phyloP scores from a whole-genome alignment of 2,113 vertebrate species.

The Terrapene triunguis region DNA sequence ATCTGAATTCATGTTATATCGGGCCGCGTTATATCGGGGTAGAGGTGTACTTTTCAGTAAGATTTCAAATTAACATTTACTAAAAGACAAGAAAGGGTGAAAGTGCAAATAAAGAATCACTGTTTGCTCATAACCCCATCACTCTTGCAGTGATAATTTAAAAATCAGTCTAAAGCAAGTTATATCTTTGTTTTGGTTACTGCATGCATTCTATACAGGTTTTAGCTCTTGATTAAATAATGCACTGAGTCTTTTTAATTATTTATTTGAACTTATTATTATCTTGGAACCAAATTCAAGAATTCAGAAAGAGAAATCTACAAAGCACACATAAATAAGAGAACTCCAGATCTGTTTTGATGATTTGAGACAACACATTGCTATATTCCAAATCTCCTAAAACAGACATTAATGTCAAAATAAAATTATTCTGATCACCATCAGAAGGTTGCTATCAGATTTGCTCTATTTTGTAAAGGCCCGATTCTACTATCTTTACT shows the following conservation, averaged over 20 bases:
- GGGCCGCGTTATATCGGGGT: no score
- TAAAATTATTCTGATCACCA: accelerated
- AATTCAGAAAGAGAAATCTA: background rate
- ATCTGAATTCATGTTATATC: no score
- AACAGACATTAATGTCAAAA: accelerated
- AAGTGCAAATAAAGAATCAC: accelerated
- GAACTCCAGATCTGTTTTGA: accelerated
- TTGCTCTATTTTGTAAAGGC: background rate
- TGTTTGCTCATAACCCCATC: accelerated
- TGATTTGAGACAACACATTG: background rate
- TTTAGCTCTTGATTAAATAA: accelerated
- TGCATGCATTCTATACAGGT: accelerated
- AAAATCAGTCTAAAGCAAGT: accelerated
- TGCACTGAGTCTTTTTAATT: accelerated
- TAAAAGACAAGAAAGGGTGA: accelerated
- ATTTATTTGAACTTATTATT: background rate
- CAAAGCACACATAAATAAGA: accelerated
- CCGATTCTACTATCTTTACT: background rate
- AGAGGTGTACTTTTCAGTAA: accelerated
- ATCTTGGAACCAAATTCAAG: background rate
- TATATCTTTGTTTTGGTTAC: accelerated
- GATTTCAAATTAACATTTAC: accelerated
- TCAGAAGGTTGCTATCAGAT: background rate
- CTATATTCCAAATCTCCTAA: background rate
- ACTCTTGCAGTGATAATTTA: background rate